phyloP scores from a whole-genome alignment of 2,113 vertebrate genomes.

The Chaetodon auriga region DNA sequence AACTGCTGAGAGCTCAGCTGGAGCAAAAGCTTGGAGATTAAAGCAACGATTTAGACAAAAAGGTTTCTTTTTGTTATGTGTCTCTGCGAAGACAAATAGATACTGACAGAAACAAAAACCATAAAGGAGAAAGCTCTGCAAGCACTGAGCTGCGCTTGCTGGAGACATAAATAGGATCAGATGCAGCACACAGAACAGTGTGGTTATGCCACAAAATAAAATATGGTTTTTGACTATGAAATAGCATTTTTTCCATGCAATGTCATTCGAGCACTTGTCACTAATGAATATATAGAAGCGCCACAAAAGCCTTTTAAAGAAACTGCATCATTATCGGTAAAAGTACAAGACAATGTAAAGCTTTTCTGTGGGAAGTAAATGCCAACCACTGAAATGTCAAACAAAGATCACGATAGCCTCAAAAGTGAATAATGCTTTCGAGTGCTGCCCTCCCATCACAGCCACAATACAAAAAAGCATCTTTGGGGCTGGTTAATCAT shows the following conservation, averaged over 20 bases:
- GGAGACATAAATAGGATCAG: conserved; percentile 60
- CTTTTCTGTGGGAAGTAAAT: conserved; percentile 41
- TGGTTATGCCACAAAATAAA: conserved; percentile 27
- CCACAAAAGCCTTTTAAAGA: conserved; percentile 47
- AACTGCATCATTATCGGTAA: conserved; percentile 26
- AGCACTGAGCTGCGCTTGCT: conserved; percentile 38
- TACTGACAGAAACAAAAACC: conserved; percentile 39
- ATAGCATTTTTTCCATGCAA: conserved; percentile 1
- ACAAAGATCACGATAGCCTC: conserved; percentile 34
- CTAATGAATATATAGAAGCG: conserved; percentile 49
- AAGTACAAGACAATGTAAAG: conserved; percentile 40
- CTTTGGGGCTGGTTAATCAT: background rate
- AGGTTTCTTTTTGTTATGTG: conserved; percentile 21
- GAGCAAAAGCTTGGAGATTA: conserved; percentile 61
- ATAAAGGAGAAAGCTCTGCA: conserved; percentile 32
- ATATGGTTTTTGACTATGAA: conserved; percentile 14
- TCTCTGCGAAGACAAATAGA: conserved; percentile 58
- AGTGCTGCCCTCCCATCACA: conserved; percentile 14
- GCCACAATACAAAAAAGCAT: conserved; percentile 29
- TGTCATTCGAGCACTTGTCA: conserved; percentile 38
- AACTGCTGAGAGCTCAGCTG: conserved; percentile 62
- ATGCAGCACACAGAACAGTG: conserved; percentile 19
- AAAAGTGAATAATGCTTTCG: conserved; percentile 37
- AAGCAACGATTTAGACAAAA: conserved; percentile 42
- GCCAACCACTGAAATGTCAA: conserved; percentile 56